Conservation (phyloP, 2,888 invertebrate genomes). For the Cryptocephalus primarius region DNA sequence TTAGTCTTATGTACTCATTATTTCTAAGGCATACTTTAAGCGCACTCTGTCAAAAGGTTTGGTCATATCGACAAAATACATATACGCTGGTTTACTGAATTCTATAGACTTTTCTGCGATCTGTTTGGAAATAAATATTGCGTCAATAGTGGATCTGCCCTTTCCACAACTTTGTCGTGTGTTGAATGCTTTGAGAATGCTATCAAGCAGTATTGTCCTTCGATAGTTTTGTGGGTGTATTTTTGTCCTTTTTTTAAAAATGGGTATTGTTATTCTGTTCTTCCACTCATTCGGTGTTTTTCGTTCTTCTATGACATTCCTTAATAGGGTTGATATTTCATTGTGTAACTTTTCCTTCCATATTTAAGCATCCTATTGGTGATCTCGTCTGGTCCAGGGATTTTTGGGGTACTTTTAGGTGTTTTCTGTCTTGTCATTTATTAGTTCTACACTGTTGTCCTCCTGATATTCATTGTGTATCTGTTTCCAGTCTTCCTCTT, state of each 20-base stretch:
- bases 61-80: no score
- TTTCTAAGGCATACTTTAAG: no score
- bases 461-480: neutral
- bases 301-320: neutral
- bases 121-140: no score
- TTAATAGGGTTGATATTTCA: neutral
- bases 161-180: no score
- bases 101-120: no score
- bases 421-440: neutral
- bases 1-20: no score
- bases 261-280: neutral
- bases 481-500: neutral
- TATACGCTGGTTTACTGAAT: no score
- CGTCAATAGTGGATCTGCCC: no score
- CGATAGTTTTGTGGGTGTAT: neutral
- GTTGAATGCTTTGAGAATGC: neutral
- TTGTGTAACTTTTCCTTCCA: conserved; percentile 5
- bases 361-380: conserved; percentile 1
- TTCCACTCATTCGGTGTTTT: neutral
- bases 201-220: neutral
- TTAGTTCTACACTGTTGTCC: neutral
- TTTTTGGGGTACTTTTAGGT: neutral
- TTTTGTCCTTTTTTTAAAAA: neutral
- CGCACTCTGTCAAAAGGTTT: no score
- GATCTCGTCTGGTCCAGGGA: neutral